Percentiles rank a stretch among this genome's conserved stretches.
Conservation (phyloP, 2,888 invertebrate genomes). For the Spialia ferax region DNA sequence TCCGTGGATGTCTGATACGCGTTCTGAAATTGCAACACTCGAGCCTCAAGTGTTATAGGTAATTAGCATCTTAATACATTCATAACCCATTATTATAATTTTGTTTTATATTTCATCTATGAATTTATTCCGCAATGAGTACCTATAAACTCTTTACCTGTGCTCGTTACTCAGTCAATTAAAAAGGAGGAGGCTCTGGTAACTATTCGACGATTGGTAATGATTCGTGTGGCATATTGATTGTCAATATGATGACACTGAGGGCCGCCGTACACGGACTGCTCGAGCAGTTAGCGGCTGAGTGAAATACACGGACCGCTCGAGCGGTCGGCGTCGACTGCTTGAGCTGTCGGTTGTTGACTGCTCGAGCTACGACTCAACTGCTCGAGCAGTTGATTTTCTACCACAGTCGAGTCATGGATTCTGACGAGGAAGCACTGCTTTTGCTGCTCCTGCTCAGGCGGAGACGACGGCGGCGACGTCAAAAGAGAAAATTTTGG, state of each 20-base stretch:
- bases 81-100: too few species aligned
- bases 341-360: not conserved
- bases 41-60: not conserved
- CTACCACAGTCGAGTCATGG: constrained; percentile 1
- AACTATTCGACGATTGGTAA: too few species aligned
- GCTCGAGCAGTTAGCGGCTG: constrained; percentile 2
- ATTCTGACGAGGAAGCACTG: constrained; percentile 7
- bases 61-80: too few species aligned
- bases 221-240: too few species aligned
- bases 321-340: constrained; percentile 7
- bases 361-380: not conserved
- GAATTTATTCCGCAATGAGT: too few species aligned
- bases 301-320: not conserved
- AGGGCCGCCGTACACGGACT: not conserved
- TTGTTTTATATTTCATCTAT: too few species aligned
- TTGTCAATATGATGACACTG: too few species aligned
- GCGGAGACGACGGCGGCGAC: constrained; percentile 10
- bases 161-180: too few species aligned
- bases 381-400: constrained; percentile 5
- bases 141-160: too few species aligned
- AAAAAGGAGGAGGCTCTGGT: too few species aligned
- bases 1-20: not conserved
- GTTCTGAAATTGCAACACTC: not conserved
- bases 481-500: constrained; percentile 12
- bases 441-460: constrained; percentile 6